Evolutionary conservation across 2,888 invertebrate species (phyloP), one percentile per base, ranked within the genome.

Genomic region (Chironomus tentans): DNA sequence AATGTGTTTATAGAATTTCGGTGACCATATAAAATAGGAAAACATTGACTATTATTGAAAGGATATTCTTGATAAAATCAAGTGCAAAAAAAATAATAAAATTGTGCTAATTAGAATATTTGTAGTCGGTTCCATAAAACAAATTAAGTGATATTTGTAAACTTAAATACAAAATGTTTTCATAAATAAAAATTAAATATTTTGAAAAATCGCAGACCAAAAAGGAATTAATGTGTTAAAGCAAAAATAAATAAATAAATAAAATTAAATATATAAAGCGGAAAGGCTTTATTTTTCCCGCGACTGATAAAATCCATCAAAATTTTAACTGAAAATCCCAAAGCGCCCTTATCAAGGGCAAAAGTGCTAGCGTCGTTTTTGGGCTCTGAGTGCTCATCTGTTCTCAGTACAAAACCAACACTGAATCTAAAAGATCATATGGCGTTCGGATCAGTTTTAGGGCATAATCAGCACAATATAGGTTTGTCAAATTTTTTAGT

Each of bases 251-350:
- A 62, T 3, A 18, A 5, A 12, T 3, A 65, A 65, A 21, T 65
- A 65, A 2, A 21, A 6, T 6, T 7, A 65, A 22, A 10, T 3
- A 7, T 21, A 21, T 56, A 56, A 56, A 56, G 18, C 5, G 2
- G 6, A 56, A 4, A 15, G n/a, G 15, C 4, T 56, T 56, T 6
- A 15, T 18, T 56, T 56, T 56, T 1, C 7, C 56, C n/a, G 18
- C 56, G 56, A n/a, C 18, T 15, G 56, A 56, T 18, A 68, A 74
- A 21, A 22, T 18, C 69, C 62, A 73, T 82, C 84, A 84, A 84
- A 84, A 84, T 84, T 84, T 83, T 84, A 80, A 84, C 84, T 83
- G 84, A 84, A 81, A 82, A 82, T 79, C 82, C 84, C 77, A 84
- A 84, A 82, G 82, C 83, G 84, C 84, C 84, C 84, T 62, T 76